phyloP scores from a whole-genome alignment of 1,140 invertebrate species.

The Procambarus virginalis region DNA sequence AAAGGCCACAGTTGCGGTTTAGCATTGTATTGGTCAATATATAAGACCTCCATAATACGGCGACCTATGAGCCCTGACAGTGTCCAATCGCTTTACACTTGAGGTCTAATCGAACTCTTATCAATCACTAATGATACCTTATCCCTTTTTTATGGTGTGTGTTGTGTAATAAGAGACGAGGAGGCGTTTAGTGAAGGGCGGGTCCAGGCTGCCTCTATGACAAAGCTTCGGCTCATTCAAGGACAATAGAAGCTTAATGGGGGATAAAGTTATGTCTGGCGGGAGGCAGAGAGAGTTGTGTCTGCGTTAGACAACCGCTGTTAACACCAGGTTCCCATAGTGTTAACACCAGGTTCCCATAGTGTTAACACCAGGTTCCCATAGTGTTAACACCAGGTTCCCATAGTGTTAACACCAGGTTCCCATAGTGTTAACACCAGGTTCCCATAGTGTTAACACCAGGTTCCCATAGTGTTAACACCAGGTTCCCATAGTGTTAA shows the following conservation, averaged over 20 bases:
- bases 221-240: background rate
- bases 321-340: no score
- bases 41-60: constrained; percentile 11
- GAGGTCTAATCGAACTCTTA: background rate
- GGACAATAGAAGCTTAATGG: background rate
- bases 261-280: background rate
- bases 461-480: no score
- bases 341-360: no score
- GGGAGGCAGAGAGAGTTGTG: background rate
- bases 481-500: no score
- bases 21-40: constrained; percentile 2
- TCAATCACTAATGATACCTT: background rate
- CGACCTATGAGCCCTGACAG: no score
- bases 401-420: no score
- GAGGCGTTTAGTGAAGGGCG: background rate
- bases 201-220: background rate
- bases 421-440: no score
- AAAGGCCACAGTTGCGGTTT: background rate
- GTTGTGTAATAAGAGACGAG: no score
- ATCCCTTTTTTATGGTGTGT: no score
- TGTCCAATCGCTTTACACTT: background rate
- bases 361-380: no score
- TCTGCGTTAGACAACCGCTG: background rate
- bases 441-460: no score
- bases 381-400: no score